These are phyloP conservation scores for Drosophila maculinotata DNA, from an alignment of 2,888 invertebrate genomes.

Conservation along the genomic window DNA sequence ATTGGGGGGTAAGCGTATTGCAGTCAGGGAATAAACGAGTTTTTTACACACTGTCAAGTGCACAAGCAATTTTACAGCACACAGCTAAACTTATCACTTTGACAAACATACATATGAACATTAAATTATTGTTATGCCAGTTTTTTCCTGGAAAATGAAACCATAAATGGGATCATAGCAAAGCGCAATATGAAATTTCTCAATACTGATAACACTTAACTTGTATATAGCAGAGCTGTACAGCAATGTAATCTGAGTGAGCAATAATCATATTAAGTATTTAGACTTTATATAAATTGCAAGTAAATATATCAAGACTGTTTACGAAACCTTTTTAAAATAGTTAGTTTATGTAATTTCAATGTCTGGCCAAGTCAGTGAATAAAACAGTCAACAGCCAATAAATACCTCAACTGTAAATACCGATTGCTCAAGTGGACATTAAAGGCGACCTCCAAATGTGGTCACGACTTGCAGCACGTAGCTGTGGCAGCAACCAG, in stretches of 20 bases:
- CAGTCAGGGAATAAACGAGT: neutral
- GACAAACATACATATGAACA: neutral
- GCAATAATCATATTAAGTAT: too few species aligned
- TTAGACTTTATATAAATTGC: neutral
- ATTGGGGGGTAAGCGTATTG: neutral
- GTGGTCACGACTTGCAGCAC: conserved; percentile 23
- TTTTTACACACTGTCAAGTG: neutral
- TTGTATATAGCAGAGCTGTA: too few species aligned
- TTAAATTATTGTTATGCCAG: neutral
- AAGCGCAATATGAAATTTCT: too few species aligned
- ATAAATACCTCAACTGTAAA: conserved; percentile 1
- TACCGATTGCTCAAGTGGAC: conserved; percentile 13
- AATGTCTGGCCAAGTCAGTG: neutral
- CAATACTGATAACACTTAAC: too few species aligned
- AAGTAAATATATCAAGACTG: neutral
- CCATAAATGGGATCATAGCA: too few species aligned
- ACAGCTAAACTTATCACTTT: conserved; percentile 3
- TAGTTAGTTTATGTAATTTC: neutral
- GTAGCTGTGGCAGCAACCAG: conserved; percentile 12
- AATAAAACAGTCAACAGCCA: neutral
- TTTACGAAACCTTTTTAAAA: too few species aligned
- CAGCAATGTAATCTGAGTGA: too few species aligned
- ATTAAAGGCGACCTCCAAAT: conserved; percentile 28
- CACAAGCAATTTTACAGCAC: neutral
- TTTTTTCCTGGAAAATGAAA: neutral